phyloP scores from a whole-genome alignment of 2,797 vertebrate species.

The Syndactyla subalaris region DNA sequence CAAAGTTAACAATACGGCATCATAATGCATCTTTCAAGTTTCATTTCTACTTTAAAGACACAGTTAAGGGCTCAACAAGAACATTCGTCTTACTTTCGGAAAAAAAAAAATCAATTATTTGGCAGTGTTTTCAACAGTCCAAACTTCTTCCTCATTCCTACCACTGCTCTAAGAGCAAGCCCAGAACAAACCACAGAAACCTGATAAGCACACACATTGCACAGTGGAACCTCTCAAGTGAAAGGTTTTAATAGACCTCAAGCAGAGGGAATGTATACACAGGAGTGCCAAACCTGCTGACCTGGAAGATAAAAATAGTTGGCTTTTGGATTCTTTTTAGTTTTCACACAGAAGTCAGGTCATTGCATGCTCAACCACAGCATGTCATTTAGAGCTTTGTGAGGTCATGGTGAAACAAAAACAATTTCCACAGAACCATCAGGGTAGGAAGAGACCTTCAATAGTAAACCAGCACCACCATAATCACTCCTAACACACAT shows the following conservation, averaged over 20 bases:
- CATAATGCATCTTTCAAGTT: neutral
- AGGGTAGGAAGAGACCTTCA: neutral
- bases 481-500: neutral
- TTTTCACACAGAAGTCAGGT: neutral
- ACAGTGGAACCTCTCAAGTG: neutral
- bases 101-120: neutral
- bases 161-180: neutral
- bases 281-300: neutral
- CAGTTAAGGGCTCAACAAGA: neutral
- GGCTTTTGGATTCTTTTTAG: neutral
- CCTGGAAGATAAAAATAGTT: neutral
- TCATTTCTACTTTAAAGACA: neutral
- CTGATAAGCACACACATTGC: rapidly evolving
- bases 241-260: neutral
- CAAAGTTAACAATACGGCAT: neutral
- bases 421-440: neutral
- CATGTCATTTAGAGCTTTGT: neutral
- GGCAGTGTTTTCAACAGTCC: neutral
- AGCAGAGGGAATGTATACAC: neutral
- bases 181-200: neutral
- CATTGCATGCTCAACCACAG: neutral
- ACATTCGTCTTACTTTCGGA: neutral
- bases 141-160: neutral
- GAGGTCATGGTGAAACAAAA: neutral
- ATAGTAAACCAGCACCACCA: neutral